Percentiles rank a stretch among this genome's conserved stretches.
phyloP scores from a whole-genome alignment of 2,888 invertebrate genomes.

The Myathropa florea region DNA sequence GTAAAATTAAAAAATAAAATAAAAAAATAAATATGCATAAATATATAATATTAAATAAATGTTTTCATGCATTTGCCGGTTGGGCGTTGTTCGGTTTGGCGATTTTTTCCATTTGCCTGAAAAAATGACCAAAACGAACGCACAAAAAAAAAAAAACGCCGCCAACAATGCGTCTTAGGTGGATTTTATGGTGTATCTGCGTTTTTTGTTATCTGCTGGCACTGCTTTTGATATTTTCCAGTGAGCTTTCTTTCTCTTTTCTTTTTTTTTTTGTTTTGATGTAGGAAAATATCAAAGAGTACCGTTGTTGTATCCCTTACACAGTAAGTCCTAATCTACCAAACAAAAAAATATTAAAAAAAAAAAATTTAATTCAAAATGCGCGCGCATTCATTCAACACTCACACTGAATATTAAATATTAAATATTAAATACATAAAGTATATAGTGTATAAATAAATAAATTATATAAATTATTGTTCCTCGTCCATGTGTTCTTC shows the following conservation, averaged over 20 bases:
- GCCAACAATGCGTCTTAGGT: constrained; percentile 67
- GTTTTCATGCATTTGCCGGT: constrained; percentile 58
- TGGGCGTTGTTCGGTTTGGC: constrained; percentile 46
- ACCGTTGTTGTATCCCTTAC: constrained; percentile 9
- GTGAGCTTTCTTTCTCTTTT: background rate
- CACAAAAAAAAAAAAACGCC: constrained; percentile 34
- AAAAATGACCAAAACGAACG: constrained; percentile 59
- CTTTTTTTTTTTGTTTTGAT: background rate
- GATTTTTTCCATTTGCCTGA: constrained; percentile 44
- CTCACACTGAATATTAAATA: constrained; percentile 42
- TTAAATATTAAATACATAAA: constrained; percentile 51
- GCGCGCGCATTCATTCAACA: constrained; percentile 61
- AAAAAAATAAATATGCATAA: constrained; percentile 55
- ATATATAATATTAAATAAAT: constrained; percentile 70
- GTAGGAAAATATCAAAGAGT: constrained; percentile 66
- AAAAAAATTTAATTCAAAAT: constrained; percentile 18
- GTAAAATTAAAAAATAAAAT: constrained; percentile 31
- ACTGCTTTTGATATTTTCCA: constrained; percentile 64
- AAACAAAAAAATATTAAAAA: too few species aligned
- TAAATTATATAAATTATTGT: constrained; percentile 64
- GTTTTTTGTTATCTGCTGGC: constrained; percentile 21
- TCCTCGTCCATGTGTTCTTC: background rate
- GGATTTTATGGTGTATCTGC: constrained; percentile 59
- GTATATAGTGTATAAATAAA: constrained; percentile 70
- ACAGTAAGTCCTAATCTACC: constrained; percentile 5